These are phyloP conservation scores for Antennarius striatus DNA, from an alignment of 2,113 vertebrate species.

Conservation along the genomic window DNA sequence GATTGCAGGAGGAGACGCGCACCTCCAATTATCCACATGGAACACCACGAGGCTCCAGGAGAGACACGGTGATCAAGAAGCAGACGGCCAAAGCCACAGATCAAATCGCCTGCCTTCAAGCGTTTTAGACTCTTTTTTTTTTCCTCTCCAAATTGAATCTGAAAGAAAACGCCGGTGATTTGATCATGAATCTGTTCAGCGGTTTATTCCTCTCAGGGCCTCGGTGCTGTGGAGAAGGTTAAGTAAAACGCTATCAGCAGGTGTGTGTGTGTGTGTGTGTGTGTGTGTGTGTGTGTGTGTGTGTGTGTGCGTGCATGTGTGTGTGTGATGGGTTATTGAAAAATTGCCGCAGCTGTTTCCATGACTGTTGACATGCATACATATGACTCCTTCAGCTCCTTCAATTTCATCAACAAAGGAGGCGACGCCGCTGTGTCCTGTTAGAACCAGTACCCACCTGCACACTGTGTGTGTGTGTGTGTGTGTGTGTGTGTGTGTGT, in stretches of 20 bases:
- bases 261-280: not conserved
- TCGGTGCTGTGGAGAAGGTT: conserved; percentile 21
- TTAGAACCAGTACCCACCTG: too few relatives aligned
- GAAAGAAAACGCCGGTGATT: conserved; percentile 32
- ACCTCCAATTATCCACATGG: conserved; percentile 49
- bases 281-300: too few relatives aligned
- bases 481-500: too few relatives aligned
- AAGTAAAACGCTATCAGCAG: conserved; percentile 20
- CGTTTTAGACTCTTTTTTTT: not conserved
- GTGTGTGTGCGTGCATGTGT: too few relatives aligned
- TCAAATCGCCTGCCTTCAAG: conserved; percentile 34
- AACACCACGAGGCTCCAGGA: conserved; percentile 38
- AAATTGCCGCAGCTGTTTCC: too few relatives aligned
- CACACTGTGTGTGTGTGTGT: too few relatives aligned
- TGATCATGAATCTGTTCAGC: conserved; percentile 49
- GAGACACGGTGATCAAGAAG: conserved; percentile 33
- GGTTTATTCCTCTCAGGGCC: conserved; percentile 32
- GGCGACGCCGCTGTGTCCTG: too few relatives aligned
- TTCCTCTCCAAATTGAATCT: not conserved
- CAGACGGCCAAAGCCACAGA: conserved; percentile 18
- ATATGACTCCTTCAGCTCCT: too few relatives aligned
- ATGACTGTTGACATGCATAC: too few relatives aligned
- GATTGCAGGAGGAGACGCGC: conserved; percentile 19
- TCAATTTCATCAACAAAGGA: too few relatives aligned
- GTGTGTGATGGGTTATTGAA: too few relatives aligned